Conservation (phyloP, 2,888 invertebrate genomes). For the Geophilus truncorum region DNA sequence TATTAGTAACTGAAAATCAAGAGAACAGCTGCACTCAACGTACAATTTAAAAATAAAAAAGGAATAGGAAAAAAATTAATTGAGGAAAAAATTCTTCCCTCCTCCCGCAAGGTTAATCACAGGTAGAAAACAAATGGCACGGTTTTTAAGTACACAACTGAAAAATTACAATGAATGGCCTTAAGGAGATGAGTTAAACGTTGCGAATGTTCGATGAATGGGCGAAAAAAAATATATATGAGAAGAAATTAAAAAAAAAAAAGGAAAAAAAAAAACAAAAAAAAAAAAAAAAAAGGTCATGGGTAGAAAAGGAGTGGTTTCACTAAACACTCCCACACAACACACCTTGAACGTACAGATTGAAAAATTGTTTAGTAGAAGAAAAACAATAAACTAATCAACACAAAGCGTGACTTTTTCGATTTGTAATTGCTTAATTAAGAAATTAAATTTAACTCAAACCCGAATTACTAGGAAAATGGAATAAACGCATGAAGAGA, state of each 20-base stretch:
- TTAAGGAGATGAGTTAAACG: constrained; percentile 24
- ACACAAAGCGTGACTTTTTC: not conserved
- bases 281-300: not conserved
- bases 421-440: not conserved
- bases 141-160: constrained; percentile 27
- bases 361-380: not conserved
- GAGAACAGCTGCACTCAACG: constrained; percentile 12
- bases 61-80: not conserved
- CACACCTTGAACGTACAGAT: not conserved
- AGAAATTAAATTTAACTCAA: too few species aligned
- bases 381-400: not conserved
- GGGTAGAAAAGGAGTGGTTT: constrained; percentile 5
- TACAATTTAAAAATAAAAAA: constrained; percentile 14
- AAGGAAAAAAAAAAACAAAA: not conserved
- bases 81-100: constrained; percentile 10
- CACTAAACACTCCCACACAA: constrained; percentile 6
- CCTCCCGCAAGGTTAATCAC: constrained; percentile 22
- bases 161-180: constrained; percentile 24
- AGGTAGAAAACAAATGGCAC: constrained; percentile 25
- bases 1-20: constrained; percentile 6
- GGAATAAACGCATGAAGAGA: too few species aligned
- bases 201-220: constrained; percentile 24
- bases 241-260: not conserved
- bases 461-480: too few species aligned
- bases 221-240: not conserved